Evolutionary conservation across 2,888 invertebrate genomes (phyloP), one percentile per base, ranked within the genome.

Genomic region (Gibbula magus): DNA sequence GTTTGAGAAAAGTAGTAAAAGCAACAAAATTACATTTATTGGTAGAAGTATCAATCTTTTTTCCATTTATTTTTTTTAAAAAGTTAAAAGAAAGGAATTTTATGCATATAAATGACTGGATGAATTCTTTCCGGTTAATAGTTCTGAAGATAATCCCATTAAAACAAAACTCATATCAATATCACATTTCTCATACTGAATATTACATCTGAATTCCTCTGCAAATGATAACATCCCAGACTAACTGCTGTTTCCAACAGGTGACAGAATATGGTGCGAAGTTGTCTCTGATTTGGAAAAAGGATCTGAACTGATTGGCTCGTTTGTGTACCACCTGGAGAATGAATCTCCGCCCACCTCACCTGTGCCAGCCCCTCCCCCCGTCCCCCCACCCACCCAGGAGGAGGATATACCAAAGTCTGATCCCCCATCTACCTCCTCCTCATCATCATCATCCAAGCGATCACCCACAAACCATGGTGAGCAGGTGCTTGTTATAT

Each of bases 241-340:
- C 45, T 10, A 35, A 45, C 45, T 10, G 5, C 45, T 45, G 45
- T 45, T 45, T 45, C 13, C 45, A 45, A 45, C 84, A 90, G 90
- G 86, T 66, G 89, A 86, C 18, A 84, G 85, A 67, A 87, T 91
- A 29, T 90, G 89, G 89, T 91, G 91, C 82, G 88, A 89, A 81
- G 86, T 90, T 52, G 87, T 87, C 16, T 83, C 87, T 22, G 89
- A 91, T 70, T 81, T 91, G 29, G 83, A 85, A 16, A 82, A 84
- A 29, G 89, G 89, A 51, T 86, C 88, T 29, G 90, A 90, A 81
- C 83, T 91, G 18, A 78, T 89, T 22, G 91, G 90, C 4, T 86
- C 88, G 13, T 89, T 91, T 78, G 87, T 86, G 20, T 86, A 87
- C 66, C 85, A 81, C 61, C 73, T 79, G 22, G 77, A 80, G 35